A percentile compares a stretch with the other conserved stretches of the same genome.
Evolutionary conservation across 2,113 vertebrate species (phyloP).

Genomic region (Ondatra zibethicus): DNA sequence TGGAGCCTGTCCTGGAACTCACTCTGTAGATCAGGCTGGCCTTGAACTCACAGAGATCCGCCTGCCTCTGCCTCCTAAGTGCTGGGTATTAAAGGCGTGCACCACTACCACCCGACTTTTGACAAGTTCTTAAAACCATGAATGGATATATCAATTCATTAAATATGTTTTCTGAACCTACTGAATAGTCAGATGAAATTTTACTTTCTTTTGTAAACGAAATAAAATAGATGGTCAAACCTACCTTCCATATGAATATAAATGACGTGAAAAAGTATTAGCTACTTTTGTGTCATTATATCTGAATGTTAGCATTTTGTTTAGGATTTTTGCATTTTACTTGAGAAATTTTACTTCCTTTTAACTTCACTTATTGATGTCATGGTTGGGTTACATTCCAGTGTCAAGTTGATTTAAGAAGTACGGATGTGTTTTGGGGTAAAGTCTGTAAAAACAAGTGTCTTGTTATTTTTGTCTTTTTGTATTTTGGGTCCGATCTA

Average conservation of each 20-base stretch:
- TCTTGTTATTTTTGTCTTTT: background rate
- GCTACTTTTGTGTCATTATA: background rate
- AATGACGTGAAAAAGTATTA: background rate
- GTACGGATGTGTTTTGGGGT: background rate
- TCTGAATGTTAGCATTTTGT: background rate
- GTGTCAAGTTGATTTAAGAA: background rate
- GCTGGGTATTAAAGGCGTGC: too few species aligned
- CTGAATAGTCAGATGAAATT: background rate
- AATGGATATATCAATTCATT: background rate
- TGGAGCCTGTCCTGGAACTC: too few species aligned
- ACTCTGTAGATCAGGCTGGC: too few species aligned
- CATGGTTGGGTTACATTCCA: background rate
- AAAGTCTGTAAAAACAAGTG: background rate
- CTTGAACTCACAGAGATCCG: too few species aligned
- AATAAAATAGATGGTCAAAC: background rate
- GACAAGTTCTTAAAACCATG: conserved; percentile 1
- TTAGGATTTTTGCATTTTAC: background rate
- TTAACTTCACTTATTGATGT: background rate
- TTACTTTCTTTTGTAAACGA: background rate
- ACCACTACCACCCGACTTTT: background rate
- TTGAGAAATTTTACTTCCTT: conserved; percentile 20
- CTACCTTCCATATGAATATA: background rate
- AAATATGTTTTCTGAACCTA: conserved; percentile 20
- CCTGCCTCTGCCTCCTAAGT: too few species aligned
- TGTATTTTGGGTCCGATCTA: background rate